Evolutionary conservation across 2,797 vertebrate species (phyloP).

Genomic region (Notoglanidium macrostoma): DNA sequence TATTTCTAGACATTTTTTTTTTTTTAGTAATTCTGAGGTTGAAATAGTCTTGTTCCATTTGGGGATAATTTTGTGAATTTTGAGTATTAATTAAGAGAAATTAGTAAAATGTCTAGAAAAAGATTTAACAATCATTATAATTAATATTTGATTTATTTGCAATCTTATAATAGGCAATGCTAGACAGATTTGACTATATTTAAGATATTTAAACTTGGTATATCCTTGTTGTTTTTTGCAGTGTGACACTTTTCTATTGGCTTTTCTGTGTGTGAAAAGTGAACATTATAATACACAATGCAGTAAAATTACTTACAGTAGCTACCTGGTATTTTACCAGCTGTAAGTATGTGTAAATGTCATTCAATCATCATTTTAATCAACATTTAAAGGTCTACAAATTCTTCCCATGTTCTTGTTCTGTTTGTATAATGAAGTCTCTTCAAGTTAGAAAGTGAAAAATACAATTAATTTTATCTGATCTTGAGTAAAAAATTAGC

Average conservation of each 20-base stretch:
- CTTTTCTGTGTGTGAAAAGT: not conserved
- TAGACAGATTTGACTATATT: not conserved
- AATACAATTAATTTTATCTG: not conserved
- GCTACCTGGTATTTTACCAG: not conserved
- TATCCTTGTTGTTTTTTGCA: no score
- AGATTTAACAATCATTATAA: not conserved
- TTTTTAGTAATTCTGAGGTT: no score
- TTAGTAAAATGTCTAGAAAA: no score
- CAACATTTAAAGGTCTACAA: not conserved
- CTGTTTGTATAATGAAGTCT: not conserved
- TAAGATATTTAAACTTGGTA: not conserved
- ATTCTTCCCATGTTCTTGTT: not conserved
- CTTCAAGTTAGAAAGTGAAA: not conserved
- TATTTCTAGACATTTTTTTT: no score
- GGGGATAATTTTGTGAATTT: no score
- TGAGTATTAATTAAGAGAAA: no score
- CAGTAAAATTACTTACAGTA: not conserved
- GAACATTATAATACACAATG: not conserved
- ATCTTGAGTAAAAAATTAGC: not conserved
- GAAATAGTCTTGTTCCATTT: no score
- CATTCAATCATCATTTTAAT: not conserved
- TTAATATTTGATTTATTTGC: not conserved
- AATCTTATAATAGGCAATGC: not conserved
- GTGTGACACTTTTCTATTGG: no score
- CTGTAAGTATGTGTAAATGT: not conserved